A percentile compares a stretch with the other conserved stretches of the same genome.
Conservation (phyloP, 2,797 vertebrate genomes). For the Scolopax bukidnonensis region DNA sequence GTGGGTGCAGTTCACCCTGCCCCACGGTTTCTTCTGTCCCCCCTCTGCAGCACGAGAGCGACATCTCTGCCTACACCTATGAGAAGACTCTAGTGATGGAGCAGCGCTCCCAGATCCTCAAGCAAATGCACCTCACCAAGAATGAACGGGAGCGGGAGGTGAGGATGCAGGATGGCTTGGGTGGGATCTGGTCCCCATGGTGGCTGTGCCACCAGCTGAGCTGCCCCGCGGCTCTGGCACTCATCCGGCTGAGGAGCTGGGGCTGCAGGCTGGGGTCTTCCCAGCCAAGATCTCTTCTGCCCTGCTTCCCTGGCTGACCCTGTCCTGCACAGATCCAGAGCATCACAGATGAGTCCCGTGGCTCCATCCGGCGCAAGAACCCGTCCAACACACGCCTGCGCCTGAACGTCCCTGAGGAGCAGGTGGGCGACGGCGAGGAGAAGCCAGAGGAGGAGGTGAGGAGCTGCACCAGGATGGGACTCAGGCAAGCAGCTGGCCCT, state of each 20-base stretch:
- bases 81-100: conserved; percentile 99
- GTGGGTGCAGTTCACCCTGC: not conserved
- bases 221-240: not conserved
- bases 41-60: conserved; percentile 88
- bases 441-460: conserved; percentile 93
- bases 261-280: not conserved
- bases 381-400: conserved; percentile 89
- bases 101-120: conserved; percentile 96
- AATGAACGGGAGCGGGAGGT: conserved; percentile 95
- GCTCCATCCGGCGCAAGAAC: conserved; percentile 97
- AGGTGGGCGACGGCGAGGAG: conserved; percentile 87
- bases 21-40: not conserved
- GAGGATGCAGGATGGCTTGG: conserved; percentile 4
- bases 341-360: conserved; percentile 95
- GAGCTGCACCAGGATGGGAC: not conserved
- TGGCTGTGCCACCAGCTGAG: accelerated
- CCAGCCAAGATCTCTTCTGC: not conserved
- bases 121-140: conserved; percentile 97
- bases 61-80: conserved; percentile 97
- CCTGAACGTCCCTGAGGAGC: conserved; percentile 91
- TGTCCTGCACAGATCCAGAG: conserved; percentile 88
- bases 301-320: not conserved
- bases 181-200: accelerated
- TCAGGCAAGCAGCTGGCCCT: not conserved
- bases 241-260: accelerated